A percentile compares a stretch with the other conserved stretches of the same genome.
Evolutionary conservation across 2,797 vertebrate species (phyloP).

Genomic region (Falco concolor): DNA sequence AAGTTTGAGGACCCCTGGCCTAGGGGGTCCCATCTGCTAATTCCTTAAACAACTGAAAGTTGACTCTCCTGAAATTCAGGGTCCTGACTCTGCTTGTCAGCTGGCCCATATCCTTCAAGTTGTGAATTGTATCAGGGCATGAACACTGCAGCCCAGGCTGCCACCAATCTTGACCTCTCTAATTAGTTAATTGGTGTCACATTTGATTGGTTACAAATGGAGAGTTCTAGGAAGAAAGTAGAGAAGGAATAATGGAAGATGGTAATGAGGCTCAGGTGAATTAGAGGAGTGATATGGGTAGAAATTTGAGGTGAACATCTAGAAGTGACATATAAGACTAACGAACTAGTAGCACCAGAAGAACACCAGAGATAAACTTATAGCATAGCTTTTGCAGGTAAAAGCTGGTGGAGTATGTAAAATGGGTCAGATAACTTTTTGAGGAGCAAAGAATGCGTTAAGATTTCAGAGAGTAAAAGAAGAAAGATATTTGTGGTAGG

Average conservation of each 20-base stretch:
- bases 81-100: not conserved
- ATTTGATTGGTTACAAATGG: not conserved
- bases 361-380: rapidly evolving
- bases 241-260: not conserved
- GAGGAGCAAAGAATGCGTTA: not conserved
- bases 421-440: not conserved
- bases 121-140: not conserved
- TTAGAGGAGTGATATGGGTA: not conserved
- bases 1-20: too few relatives aligned
- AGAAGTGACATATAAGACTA: not conserved
- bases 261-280: not conserved
- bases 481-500: not conserved
- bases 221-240: not conserved
- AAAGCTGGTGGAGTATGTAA: not conserved
- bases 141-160: not conserved
- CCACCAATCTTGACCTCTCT: too few relatives aligned
- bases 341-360: not conserved
- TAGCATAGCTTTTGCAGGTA: not conserved
- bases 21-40: not conserved
- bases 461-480: not conserved
- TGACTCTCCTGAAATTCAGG: not conserved
- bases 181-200: not conserved
- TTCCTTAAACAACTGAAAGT: not conserved
- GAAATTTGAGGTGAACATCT: not conserved
- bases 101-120: not conserved